These are phyloP conservation scores for Steatornis caripensis DNA, from an alignment of 2,113 vertebrate genomes.

Conservation along the genomic window DNA sequence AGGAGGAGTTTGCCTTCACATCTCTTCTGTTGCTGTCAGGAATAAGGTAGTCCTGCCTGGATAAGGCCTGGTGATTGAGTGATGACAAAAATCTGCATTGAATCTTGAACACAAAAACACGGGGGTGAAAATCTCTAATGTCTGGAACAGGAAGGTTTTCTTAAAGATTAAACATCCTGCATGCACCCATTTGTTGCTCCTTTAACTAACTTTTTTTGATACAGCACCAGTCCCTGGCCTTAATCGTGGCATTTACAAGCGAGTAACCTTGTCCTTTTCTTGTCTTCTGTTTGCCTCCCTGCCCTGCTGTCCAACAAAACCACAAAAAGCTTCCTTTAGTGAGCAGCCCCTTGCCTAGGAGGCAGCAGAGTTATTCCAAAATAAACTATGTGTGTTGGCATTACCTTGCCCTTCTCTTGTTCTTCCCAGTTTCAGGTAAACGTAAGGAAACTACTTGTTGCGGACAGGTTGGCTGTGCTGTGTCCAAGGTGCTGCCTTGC, in stretches of 20 bases:
- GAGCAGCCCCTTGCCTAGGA: neutral
- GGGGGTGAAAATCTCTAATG: neutral
- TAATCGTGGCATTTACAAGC: neutral
- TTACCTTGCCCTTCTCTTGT: neutral
- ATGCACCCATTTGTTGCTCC: neutral
- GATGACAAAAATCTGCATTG: neutral
- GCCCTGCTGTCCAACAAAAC: neutral
- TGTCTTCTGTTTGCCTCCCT: neutral
- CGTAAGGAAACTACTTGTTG: accelerated
- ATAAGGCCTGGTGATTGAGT: neutral
- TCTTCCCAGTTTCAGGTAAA: neutral
- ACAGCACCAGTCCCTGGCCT: neutral
- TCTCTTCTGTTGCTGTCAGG: neutral
- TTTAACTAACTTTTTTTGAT: neutral
- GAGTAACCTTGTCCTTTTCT: neutral
- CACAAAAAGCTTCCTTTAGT: neutral
- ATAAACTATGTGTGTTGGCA: accelerated
- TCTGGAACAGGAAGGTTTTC: neutral
- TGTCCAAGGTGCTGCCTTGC: neutral
- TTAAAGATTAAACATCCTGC: accelerated
- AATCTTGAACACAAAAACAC: neutral
- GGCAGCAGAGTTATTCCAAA: neutral
- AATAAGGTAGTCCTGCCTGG: neutral
- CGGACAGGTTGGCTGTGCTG: neutral
- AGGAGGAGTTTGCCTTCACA: neutral